Base-by-base conservation (phyloP, 2,888 invertebrate genomes). In the Melipona beecheii region DNA sequence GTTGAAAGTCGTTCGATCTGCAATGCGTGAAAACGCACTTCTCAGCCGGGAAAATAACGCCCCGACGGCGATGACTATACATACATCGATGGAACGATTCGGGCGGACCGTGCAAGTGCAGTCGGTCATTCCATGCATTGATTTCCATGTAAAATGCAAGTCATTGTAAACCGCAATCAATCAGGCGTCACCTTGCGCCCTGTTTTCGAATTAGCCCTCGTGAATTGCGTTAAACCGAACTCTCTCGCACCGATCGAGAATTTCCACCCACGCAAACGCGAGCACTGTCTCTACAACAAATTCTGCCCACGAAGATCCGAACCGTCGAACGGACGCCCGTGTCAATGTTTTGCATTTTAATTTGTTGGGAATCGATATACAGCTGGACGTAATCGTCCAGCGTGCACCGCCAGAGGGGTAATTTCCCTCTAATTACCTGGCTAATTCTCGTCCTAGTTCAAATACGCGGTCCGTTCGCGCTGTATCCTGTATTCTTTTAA, bases 141-240 rank as follows among this genome's bases (percentile, higher is more conserved):
- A 82, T 77, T 81, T 66, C 70, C 70, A 68, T 70, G 54, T 66
- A 69, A 80, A 80, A 56, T 74, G 68, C 75, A 74, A 84, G 81
- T 78, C 78, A 79, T 69, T 79, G 78, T 52, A 78, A 76, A 78
- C 81, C 58, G 68, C 68, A 71, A 88, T 86, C 85, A 83, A 85
- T 88, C 88, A 86, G 66, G 72, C 71, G 77, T 72, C 82, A 88
- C 77, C 66, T 86, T 88, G 84, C 72, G 65, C 70, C 78, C 74
- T 68, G 78, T 83, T 88, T 83, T 74, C 71, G 71, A 78, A 83
- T 81, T 77, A 86, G 79, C 65, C 81, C 78, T 77, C 86, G 58
- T 79, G 88, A 86, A 79, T 88, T 73, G 84, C 75, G 62, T 88
- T 86, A 86, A 77, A 79, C 71, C 27, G 74, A 36, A 11, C 62